Conservation (phyloP, 2,888 invertebrate genomes). For the Oscheius sp. region DNA sequence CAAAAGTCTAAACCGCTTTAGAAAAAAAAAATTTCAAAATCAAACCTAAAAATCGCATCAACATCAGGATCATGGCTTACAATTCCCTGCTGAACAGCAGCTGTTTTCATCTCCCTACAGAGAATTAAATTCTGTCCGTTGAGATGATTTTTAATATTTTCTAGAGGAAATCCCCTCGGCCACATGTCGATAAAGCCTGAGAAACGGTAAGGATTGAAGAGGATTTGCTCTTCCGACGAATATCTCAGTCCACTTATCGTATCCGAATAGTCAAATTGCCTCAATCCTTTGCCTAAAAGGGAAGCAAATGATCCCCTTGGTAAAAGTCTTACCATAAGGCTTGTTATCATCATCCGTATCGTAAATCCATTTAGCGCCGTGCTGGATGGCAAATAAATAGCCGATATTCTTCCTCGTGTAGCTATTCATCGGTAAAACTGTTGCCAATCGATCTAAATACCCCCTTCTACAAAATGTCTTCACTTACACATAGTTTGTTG, state of each 20-base stretch:
- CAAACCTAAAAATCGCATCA: conserved; percentile 44
- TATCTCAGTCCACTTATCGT: conserved; percentile 9
- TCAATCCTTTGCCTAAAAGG: conserved; percentile 15
- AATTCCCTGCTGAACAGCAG: conserved; percentile 53
- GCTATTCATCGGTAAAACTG: no score
- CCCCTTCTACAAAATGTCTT: no score
- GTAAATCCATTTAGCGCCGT: conserved; percentile 41
- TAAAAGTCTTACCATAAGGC: conserved; percentile 32
- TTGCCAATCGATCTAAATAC: no score
- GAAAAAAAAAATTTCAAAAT: no score
- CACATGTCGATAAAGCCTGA: conserved; percentile 44
- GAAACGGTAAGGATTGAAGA: conserved; percentile 51
- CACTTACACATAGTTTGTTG: no score
- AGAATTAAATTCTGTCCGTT: conserved; percentile 35
- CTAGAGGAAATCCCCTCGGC: conserved; percentile 52
- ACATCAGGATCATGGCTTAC: conserved; percentile 52
- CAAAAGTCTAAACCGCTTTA: conserved; percentile 13
- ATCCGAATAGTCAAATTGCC: conserved; percentile 2
- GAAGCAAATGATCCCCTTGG: no score
- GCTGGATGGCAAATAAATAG: conserved; percentile 33
- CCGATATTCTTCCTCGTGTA: no score
- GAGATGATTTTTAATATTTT: conserved; percentile 35
- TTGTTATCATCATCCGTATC: conserved; percentile 43
- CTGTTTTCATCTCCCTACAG: conserved; percentile 35
- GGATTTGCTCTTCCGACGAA: not conserved